Base-by-base conservation (phyloP, 2,888 invertebrate species). In the Pocota personata region DNA sequence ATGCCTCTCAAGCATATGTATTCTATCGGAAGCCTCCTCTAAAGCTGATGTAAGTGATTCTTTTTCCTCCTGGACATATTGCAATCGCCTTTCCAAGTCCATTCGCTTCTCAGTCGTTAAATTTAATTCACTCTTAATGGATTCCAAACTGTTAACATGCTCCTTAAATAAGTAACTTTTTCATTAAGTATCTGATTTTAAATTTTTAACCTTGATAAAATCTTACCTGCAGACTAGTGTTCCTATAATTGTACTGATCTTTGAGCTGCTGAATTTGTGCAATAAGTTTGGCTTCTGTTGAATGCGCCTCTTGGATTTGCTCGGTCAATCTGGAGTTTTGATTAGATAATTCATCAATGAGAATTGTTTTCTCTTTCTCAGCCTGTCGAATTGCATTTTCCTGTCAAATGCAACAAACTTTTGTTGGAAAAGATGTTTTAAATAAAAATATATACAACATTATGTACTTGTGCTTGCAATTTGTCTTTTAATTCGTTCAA, bases 11-110 rank as follows among this genome's bases (percentile, higher is more conserved):
- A 98, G 93, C 89, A 97, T 95, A 89, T 96, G 93, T 89, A 98
- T 97, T 90, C 97, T 94, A 92, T 98, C 98, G 71, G 97, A 96
- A 43, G 98, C 96, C 92, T 98, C 98, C 87, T 98, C 98, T 76
- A 98, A 93, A 80, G 97, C 96, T 64, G 95, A 94, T 64, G 95
- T 94, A 67, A 98, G 93, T 84, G 95, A 94, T 84, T 98, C 97
- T 88, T 97, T 95, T 92, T 98, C 98, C 80, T 95, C 95, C 14
- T 96, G 94, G 6, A 97, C 94, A 87, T 94, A 93, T 86, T 96
- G 95, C 87, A 98, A 94, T 89, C 97, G 94, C 91, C 96, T 94
- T 92, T 98, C 98, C 89, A 98, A 93, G 88, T 98, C 98, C 71
- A 95, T 93, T 90, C 96, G 96, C 91, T 97, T 97, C 89, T 97